Base-by-base conservation (phyloP, 2,113 vertebrate species). In the Saimiri boliviensis region DNA sequence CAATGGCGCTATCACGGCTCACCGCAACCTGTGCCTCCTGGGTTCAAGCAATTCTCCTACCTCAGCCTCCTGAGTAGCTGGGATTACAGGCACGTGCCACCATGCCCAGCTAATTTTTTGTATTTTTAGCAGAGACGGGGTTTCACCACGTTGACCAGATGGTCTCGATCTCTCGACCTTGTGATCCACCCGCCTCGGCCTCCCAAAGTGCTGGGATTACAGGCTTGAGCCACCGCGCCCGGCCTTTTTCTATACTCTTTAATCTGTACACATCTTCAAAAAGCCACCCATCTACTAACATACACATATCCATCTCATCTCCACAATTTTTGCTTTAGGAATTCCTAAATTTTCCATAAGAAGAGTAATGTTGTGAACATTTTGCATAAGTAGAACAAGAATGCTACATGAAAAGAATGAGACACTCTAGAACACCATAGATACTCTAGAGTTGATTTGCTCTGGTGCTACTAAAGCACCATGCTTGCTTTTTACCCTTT, bases 191-290 rank as follows among this genome's bases (percentile, higher is more conserved):
- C n/a, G n/a, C n/a, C n/a, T n/a, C n/a, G n/a, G n/a, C n/a, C n/a
- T n/a, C n/a, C n/a, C n/a, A n/a, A n/a, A n/a, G n/a, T n/a, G n/a
- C n/a, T n/a, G n/a, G n/a, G n/a, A n/a, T n/a, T n/a, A n/a, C n/a
- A n/a, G n/a, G n/a, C n/a, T n/a, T n/a, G n/a, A n/a, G n/a, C n/a
- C n/a, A n/a, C n/a, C n/a, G n/a, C n/a, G n/a, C n/a, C n/a, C n/a
- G n/a, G n/a, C n/a, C n/a, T n/a, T n/a, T 76, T 87, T 63, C 13
- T 87, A 95, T 97, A 82, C 14, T 80, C 70, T n/a, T 91, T 68
- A 68, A 93, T 49, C 30, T 94, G 49, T 47, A 89, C 32, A 70
- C 2, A 91, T 20, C 8, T 91, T 93, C 80, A 79, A 92, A 90
- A 10, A 20, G 25, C 27, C 49, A 93, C n/a, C 12, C 27, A 89